phyloP scores from a whole-genome alignment of 1,140 invertebrate genomes.

The Spodoptera frugiperda region DNA sequence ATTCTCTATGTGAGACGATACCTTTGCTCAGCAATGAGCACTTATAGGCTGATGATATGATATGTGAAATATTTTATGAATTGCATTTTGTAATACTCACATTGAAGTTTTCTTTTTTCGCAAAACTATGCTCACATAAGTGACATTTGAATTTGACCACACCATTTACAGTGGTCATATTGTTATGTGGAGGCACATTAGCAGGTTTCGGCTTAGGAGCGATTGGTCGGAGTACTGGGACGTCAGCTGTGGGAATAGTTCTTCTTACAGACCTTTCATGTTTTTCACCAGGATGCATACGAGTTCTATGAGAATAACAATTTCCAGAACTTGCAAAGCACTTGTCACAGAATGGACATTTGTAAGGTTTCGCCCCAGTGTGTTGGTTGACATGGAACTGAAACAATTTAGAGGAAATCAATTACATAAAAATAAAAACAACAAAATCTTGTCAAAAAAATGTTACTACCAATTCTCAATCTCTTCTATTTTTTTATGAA shows the following conservation, averaged over 20 bases:
- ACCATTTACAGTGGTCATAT: conserved; percentile 53
- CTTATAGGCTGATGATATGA: too few species aligned
- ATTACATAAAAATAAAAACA: background rate
- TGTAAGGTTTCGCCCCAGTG: conserved; percentile 92
- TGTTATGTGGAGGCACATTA: background rate
- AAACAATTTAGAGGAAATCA: conserved; percentile 49
- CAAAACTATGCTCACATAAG: conserved; percentile 73
- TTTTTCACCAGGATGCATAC: conserved; percentile 88
- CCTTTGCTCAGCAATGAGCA: too few species aligned
- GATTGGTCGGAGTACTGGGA: conserved; percentile 23
- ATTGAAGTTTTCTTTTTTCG: conserved; percentile 75
- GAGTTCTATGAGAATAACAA: conserved; percentile 91
- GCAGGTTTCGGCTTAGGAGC: conserved; percentile 45
- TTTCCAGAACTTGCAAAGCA: conserved; percentile 93
- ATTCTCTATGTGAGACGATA: too few species aligned
- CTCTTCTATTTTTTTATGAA: conserved; percentile 84
- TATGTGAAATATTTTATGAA: background rate
- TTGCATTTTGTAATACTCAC: conserved; percentile 59
- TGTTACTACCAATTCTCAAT: conserved; percentile 90
- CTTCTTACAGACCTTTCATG: conserved; percentile 46
- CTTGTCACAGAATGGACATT: conserved; percentile 93
- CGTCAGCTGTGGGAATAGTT: conserved; percentile 19
- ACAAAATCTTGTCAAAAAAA: background rate
- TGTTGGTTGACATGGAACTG: conserved; percentile 93
- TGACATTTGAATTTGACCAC: conserved; percentile 73